Evolutionary conservation across 2,888 invertebrate genomes (phyloP).

Genomic region (Eupsilia transversa): DNA sequence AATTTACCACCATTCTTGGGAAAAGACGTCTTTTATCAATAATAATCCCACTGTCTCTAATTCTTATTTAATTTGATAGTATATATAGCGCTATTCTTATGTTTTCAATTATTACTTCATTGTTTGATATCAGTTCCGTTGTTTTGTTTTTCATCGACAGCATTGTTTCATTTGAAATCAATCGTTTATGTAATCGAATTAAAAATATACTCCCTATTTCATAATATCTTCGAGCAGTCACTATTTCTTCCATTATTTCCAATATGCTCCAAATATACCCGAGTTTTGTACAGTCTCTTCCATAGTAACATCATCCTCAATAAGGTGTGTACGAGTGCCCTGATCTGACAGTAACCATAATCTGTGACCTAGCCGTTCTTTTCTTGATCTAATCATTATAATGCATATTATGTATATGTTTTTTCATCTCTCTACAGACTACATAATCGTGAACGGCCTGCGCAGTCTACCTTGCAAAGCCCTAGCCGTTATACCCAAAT

Average conservation of each 20-base stretch:
- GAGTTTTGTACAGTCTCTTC: neutral
- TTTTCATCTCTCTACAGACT: neutral
- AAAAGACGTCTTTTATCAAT: neutral
- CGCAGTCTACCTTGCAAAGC: neutral
- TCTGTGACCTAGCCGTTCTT: neutral
- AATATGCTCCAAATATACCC: neutral
- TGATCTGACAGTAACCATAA: neutral
- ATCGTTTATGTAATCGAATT: neutral
- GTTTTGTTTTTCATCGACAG: constrained; percentile 1
- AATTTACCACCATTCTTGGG: neutral
- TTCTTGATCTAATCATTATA: neutral
- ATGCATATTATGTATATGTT: too few species aligned
- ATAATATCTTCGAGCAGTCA: neutral
- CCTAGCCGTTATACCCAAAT: neutral
- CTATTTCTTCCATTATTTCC: neutral
- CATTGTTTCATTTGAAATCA: neutral
- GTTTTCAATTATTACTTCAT: constrained; percentile 11
- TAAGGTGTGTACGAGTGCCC: neutral
- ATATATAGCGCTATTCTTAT: neutral
- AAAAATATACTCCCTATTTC: neutral
- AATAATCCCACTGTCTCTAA: neutral
- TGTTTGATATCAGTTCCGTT: constrained; percentile 8
- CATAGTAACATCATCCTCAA: neutral
- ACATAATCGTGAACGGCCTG: neutral
- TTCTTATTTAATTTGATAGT: neutral